phyloP scores from a whole-genome alignment of 2,797 vertebrate genomes.

The Menidia menidia region DNA sequence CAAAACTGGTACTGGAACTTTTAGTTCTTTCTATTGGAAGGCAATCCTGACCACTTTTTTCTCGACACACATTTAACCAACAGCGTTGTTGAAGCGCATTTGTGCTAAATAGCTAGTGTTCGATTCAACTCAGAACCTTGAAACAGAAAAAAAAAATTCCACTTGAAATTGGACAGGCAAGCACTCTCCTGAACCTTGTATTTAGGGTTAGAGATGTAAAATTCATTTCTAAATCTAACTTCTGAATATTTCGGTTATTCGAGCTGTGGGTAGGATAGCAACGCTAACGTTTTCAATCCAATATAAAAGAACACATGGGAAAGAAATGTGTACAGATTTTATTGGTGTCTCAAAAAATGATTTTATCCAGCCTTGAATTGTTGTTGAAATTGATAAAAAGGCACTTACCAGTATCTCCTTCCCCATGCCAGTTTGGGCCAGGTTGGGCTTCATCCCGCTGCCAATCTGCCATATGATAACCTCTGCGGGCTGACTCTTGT shows the following conservation, averaged over 20 bases:
- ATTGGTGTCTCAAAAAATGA: not conserved
- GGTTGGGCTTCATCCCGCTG: constrained; percentile 96
- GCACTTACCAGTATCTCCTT: constrained; percentile 96
- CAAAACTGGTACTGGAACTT: constrained; percentile 5
- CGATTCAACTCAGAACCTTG: not conserved
- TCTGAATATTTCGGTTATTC: not conserved
- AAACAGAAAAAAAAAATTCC: not conserved
- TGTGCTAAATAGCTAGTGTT: not conserved
- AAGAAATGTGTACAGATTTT: not conserved
- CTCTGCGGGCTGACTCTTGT: constrained; percentile 97
- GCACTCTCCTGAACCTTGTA: not conserved
- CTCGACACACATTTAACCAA: not conserved
- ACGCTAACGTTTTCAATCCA: not conserved
- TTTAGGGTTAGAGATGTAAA: not conserved
- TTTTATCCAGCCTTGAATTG: not conserved
- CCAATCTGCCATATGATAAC: constrained; percentile 99
- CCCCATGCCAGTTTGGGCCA: constrained; percentile 96
- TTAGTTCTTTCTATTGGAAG: constrained; percentile 8
- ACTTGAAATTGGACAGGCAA: not conserved
- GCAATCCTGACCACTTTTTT: not conserved
- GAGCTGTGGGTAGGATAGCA: not conserved
- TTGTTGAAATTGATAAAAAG: constrained; percentile 1
- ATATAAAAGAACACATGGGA: not conserved
- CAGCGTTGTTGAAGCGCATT: not conserved
- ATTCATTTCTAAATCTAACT: not conserved